Conservation (phyloP, 2,797 vertebrate genomes). For the Borostomias antarcticus region DNA sequence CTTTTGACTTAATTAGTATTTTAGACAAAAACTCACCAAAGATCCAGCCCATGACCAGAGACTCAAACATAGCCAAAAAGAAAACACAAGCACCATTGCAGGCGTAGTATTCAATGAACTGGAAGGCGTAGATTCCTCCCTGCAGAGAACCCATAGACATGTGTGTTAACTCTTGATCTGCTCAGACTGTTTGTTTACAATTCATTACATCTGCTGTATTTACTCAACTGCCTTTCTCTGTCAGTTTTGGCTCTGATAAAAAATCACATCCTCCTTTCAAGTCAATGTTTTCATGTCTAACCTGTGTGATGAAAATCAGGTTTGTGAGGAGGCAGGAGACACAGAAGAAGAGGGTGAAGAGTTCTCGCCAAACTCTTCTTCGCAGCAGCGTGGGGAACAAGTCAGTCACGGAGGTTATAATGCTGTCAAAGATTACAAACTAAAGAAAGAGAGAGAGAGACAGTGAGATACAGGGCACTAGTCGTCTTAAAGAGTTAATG, state of each 20-base stretch:
- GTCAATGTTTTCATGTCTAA: constrained; percentile 8
- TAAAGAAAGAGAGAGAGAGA: constrained; percentile 20
- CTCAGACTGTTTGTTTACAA: no score
- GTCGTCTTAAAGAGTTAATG: background rate
- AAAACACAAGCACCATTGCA: constrained; percentile 75
- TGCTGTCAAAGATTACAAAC: constrained; percentile 61
- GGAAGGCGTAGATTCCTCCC: constrained; percentile 81
- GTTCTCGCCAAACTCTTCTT: constrained; percentile 52
- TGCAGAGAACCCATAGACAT: constrained; percentile 9
- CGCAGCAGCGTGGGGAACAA: constrained; percentile 57
- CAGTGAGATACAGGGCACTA: background rate
- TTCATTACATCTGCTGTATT: no score
- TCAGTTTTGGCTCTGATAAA: background rate
- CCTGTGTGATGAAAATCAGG: constrained; percentile 61
- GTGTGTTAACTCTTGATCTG: no score
- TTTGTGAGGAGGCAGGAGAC: constrained; percentile 48
- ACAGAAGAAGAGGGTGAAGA: constrained; percentile 60
- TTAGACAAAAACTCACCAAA: constrained; percentile 78
- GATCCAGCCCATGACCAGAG: constrained; percentile 80
- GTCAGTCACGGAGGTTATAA: constrained; percentile 61
- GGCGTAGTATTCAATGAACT: constrained; percentile 84
- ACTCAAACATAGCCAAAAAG: constrained; percentile 79
- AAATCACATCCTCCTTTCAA: no score
- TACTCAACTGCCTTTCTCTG: no score
- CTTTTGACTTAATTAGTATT: no score